Evolutionary conservation across 2,113 vertebrate genomes (phyloP), one percentile per base, ranked within the genome.

Genomic region (Chunga burmeisteri): DNA sequence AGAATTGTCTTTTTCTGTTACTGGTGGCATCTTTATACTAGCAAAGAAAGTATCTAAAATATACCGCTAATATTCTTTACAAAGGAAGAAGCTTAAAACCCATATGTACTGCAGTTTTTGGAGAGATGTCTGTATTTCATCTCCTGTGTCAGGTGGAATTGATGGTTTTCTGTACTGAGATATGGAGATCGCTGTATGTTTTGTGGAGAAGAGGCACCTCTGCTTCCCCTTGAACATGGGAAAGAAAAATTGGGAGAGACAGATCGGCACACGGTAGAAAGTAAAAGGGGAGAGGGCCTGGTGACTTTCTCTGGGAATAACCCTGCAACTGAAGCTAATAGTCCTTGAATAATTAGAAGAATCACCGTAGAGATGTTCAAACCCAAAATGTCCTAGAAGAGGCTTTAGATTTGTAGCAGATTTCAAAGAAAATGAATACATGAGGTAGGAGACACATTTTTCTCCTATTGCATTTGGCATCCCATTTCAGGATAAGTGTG

Each of bases 191-290:
- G 5, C 42, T 49, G 4, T n/a, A 15, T 32, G 47, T 52, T 86
- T 34, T 50, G 16, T 47, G 34, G 30, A 22, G 55, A 73, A 25
- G 36, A 73, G 26, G 11, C 3, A 6, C 38, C n/a, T 78, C 68
- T 75, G 59, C 65, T 78, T 72, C 63, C 5, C 0, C 36, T 70
- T 25, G 55, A 78, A 30, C 0, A 0, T 21, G 30, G 62, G 36
- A 53, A 63, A 84, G 21, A 36, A 70, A 55, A 62, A 62, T 6
- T 32, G 21, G 30, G 56, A 71, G 50, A 38, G 47, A 62, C 42
- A 65, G 52, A 15, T 23, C 0, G 4, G 52, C 55, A 38, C 0
- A 0, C 42, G 72, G 40, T 62, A 27, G 56, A 42, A 95, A 90
- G 83, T 38, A 72, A 70, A 67, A 79, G 44, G 30, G 65, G 55